A percentile compares a stretch with the other conserved stretches of the same genome.
phyloP scores from a whole-genome alignment of 1,140 invertebrate genomes.

The Meloidogyne floridensis region DNA sequence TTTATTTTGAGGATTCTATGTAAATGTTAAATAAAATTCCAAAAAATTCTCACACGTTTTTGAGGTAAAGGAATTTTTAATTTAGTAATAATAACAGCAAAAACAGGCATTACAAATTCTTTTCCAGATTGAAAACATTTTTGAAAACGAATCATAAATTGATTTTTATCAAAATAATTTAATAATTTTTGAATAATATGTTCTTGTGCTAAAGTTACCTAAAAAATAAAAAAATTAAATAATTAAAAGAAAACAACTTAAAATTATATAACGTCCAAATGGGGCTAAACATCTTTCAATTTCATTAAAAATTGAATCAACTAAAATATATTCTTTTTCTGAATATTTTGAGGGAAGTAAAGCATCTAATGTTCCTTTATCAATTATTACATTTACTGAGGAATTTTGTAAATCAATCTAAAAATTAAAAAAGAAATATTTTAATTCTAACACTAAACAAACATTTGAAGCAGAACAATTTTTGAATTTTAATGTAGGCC shows the following conservation, averaged over 20 bases:
- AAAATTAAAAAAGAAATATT: slow-evolving; percentile 27
- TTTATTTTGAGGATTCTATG: too few species aligned
- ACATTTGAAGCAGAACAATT: slow-evolving; percentile 47
- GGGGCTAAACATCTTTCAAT: slow-evolving; percentile 34
- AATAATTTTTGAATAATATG: slow-evolving; percentile 52
- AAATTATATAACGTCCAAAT: slow-evolving; percentile 25
- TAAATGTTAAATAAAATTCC: slow-evolving; percentile 2
- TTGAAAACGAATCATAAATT: slow-evolving; percentile 52
- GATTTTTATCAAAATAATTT: slow-evolving; percentile 40
- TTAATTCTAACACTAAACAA: neutral
- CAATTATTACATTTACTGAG: slow-evolving; percentile 52
- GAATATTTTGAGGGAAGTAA: slow-evolving; percentile 46
- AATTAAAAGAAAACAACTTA: slow-evolving; percentile 30
- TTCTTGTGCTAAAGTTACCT: slow-evolving; percentile 56
- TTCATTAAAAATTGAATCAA: slow-evolving; percentile 50
- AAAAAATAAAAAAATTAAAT: slow-evolving; percentile 26
- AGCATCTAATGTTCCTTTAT: slow-evolving; percentile 62
- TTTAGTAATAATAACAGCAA: slow-evolving; percentile 56
- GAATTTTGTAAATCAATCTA: slow-evolving; percentile 39
- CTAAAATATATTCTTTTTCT: slow-evolving; percentile 23
- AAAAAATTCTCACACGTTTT: slow-evolving; percentile 24
- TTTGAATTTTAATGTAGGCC: slow-evolving; percentile 49
- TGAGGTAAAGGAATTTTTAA: slow-evolving; percentile 39
- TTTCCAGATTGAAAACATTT: slow-evolving; percentile 46
- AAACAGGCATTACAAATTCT: slow-evolving; percentile 60